These are phyloP conservation scores for Luidia sarsii DNA, from an alignment of 53 echinoderm and acorn worm genomes.

Conservation along the genomic window DNA sequence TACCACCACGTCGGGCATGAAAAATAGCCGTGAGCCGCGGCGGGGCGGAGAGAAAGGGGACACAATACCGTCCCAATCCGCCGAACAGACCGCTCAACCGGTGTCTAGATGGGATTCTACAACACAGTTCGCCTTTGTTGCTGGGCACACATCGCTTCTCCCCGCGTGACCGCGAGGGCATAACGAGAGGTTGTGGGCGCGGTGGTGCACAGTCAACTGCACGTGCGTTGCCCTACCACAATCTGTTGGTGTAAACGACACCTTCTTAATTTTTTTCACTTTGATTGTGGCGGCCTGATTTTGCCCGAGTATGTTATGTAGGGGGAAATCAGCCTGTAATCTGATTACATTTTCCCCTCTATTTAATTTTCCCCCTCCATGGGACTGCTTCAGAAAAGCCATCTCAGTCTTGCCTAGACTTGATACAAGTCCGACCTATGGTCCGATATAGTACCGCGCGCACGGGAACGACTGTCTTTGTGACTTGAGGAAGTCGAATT, in stretches of 20 bases:
- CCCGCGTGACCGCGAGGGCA: conserved; percentile 43
- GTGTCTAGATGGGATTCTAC: not conserved
- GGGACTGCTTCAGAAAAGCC: too few species aligned
- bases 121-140: conserved; percentile 34
- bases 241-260: conserved; percentile 57
- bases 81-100: conserved; percentile 46
- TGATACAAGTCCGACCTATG: too few species aligned
- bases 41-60: conserved; percentile 29
- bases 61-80: conserved; percentile 49
- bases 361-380: too few species aligned
- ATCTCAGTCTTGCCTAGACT: too few species aligned
- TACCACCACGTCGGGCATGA: conserved; percentile 50
- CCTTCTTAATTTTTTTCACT: not conserved
- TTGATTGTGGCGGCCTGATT: not conserved
- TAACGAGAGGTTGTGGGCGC: conserved; percentile 13
- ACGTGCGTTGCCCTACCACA: conserved; percentile 20
- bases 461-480: too few species aligned
- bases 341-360: not conserved
- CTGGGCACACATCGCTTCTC: conserved; percentile 18
- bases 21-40: conserved; percentile 33
- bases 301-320: not conserved
- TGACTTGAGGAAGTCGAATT: too few species aligned
- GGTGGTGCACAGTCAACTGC: not conserved
- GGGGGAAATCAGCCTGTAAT: not conserved
- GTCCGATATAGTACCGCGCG: too few species aligned